phyloP scores from a whole-genome alignment of 2,797 vertebrate species.

The Cuniculus paca region DNA sequence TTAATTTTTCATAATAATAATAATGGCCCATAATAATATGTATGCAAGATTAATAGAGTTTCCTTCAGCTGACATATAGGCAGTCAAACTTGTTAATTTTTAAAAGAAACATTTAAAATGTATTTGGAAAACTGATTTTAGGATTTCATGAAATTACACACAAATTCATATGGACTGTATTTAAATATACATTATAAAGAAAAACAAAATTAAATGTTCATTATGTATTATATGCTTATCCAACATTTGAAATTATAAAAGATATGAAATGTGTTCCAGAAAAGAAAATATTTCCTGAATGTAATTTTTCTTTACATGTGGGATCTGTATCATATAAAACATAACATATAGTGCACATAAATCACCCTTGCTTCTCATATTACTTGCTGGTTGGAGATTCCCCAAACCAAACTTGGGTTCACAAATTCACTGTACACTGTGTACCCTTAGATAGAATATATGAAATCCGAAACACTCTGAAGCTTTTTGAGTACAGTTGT shows the following conservation, averaged over 20 bases:
- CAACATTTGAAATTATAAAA: conserved; percentile 49
- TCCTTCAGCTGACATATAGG: neutral
- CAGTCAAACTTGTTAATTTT: neutral
- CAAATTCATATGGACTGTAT: neutral
- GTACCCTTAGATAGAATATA: neutral
- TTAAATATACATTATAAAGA: neutral
- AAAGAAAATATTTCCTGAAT: neutral
- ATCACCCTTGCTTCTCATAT: neutral
- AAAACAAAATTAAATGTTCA: neutral
- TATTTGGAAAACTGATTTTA: conserved; percentile 51
- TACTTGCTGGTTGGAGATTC: neutral
- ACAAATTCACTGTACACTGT: neutral
- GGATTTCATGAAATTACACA: conserved; percentile 11
- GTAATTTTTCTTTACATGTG: neutral
- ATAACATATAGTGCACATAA: neutral
- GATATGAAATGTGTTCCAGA: neutral
- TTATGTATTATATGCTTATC: conserved; percentile 16
- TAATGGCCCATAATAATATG: neutral
- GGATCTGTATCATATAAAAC: neutral
- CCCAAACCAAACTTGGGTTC: neutral
- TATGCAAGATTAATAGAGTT: neutral
- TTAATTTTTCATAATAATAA: neutral
- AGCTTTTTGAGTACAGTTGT: neutral
- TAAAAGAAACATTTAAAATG: neutral
- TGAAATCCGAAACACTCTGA: neutral